Evolutionary conservation across 2,113 vertebrate genomes (phyloP), one percentile per base, ranked within the genome.

Genomic region (Coregonus clupeaformis): DNA sequence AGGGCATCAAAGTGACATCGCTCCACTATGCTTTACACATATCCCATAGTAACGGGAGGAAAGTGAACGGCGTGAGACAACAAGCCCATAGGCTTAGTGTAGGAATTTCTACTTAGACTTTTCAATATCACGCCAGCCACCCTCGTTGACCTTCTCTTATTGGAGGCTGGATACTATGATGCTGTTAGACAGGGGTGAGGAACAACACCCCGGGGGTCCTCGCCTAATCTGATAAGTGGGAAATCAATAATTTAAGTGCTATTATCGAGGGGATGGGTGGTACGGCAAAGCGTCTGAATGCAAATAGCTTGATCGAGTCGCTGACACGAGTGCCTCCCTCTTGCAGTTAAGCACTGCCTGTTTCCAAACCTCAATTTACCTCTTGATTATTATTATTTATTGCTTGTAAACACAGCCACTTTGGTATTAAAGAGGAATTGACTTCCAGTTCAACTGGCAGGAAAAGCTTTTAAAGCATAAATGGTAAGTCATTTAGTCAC

Each of bases 181-280:
- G 16, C 6, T 22, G 57, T 60, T 60, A 60, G 13, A 22, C 6
- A 22, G 57, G 18, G n/a, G n/a, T n/a, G 57, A 22, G n/a, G 57
- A 22, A 11, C 52, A 55, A 20, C 52, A n/a, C 6, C 57, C 7
- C 20, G 5, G 18, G 32, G 32, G 66, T 68, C 9, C 66, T 42
- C 3, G 3, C 6, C 20, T 42, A 84, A 88, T 87, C 80, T 83
- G 83, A 86, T 87, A 80, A 90, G 81, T 84, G 80, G 77, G 71
- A 81, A 84, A 87, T 90, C 82, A 72, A 85, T 90, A 84, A 87
- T 57, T n/a, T n/a, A n/a, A n/a, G n/a, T n/a, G n/a, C n/a, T n/a
- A n/a, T 86, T 80, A 79, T 77, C 13, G 13, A 64, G 80, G 52
- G 49, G 77, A 79, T 18, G 63, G 67, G 62, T 71, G 77, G 74